Evolutionary conservation across 2,888 invertebrate genomes (phyloP).

Genomic region (Cyclophora punctaria): DNA sequence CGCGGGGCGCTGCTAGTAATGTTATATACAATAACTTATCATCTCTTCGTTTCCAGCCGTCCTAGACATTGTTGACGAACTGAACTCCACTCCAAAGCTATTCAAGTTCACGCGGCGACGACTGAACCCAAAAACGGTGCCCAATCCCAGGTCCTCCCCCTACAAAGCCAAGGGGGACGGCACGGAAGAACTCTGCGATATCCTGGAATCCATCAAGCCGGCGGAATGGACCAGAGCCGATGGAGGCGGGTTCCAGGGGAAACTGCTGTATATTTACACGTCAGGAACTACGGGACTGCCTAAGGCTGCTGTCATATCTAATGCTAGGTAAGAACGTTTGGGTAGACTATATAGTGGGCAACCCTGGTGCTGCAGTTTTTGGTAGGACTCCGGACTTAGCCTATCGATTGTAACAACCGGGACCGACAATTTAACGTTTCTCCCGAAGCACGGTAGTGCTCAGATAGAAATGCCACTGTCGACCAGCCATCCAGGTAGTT

Average conservation of each 20-base stretch:
- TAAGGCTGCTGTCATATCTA: constrained; percentile 97
- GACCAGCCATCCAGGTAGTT: too few species aligned
- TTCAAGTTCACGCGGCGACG: constrained; percentile 74
- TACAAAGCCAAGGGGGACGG: constrained; percentile 38
- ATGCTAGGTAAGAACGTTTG: constrained; percentile 80
- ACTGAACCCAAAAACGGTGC: constrained; percentile 22
- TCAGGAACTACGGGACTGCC: constrained; percentile 99
- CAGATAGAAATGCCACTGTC: too few species aligned
- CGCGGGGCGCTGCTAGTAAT: background rate
- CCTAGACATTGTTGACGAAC: constrained; percentile 78
- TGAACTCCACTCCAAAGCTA: constrained; percentile 79
- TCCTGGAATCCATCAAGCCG: constrained; percentile 74
- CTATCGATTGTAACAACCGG: too few species aligned
- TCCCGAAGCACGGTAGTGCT: too few species aligned
- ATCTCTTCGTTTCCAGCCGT: constrained; percentile 73
- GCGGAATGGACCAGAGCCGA: constrained; percentile 74
- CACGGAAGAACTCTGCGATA: constrained; percentile 74
- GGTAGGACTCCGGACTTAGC: too few species aligned
- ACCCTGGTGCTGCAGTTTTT: too few species aligned
- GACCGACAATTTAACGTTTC: too few species aligned
- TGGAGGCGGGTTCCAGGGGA: constrained; percentile 83
- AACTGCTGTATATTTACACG: constrained; percentile 96
- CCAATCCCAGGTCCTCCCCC: constrained; percentile 17
- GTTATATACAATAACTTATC: too few species aligned
- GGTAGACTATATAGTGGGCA: too few species aligned